Conservation (phyloP, 1,140 invertebrate species). For the Adelges cooleyi region DNA sequence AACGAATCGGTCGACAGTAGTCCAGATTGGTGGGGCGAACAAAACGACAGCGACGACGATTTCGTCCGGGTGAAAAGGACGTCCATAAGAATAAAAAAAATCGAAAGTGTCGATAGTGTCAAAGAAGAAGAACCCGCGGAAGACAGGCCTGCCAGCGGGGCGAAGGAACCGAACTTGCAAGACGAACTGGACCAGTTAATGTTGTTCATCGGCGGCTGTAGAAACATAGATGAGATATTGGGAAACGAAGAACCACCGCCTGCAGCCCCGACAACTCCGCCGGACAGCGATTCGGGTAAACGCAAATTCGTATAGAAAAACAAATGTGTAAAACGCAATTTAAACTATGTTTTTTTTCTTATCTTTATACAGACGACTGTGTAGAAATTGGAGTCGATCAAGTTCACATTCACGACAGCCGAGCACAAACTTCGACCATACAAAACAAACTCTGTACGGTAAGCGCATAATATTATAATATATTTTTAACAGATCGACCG, state of each 20-base stretch:
- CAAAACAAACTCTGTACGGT: conserved; percentile 20
- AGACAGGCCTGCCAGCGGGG: neutral
- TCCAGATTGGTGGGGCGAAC: conserved; percentile 5
- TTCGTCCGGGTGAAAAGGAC: neutral
- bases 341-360: neutral
- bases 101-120: neutral
- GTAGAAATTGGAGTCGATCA: conserved; percentile 51
- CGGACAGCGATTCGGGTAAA: conserved; percentile 17
- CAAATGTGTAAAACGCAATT: too few species aligned
- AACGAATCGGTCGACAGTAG: conserved; percentile 1
- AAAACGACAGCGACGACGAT: neutral
- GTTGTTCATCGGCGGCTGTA: conserved; percentile 63
- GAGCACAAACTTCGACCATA: conserved; percentile 43
- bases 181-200: conserved; percentile 37
- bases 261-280: conserved; percentile 27
- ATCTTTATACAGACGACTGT: conserved; percentile 3
- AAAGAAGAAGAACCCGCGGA: neutral
- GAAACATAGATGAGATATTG: conserved; percentile 71
- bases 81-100: conserved; percentile 5
- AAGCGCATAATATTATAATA: neutral
- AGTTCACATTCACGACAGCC: conserved; percentile 66
- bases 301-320: neutral
- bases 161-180: conserved; percentile 26
- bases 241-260: conserved; percentile 42
- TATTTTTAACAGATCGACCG: too few species aligned